Evolutionary conservation across 1,140 invertebrate species (phyloP), one percentile per base, ranked within the genome.

Genomic region (Vanessa atalanta): DNA sequence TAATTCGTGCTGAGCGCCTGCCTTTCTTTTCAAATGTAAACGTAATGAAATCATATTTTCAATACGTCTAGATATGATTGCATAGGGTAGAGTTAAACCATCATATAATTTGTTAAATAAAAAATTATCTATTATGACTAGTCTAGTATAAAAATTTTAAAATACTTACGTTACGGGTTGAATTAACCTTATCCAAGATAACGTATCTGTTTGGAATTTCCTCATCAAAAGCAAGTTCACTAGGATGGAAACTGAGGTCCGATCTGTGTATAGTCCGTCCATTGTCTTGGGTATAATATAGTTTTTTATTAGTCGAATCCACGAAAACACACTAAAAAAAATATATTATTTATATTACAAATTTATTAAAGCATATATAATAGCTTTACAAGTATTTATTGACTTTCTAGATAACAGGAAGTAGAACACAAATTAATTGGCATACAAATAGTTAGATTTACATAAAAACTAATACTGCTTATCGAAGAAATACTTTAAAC

Each of bases 251-350:
- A 15, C 88, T 85, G 20, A 98, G 83, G 55, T 94, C 85, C 1
- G 94, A 87, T 65, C 92, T 93, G 47, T 88, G 89, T 75, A 98
- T 96, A 13, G 91, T 95, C 55, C 89, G 86, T 0, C 96, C 97
- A 93, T 95, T 95, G 87, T 98, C 94, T 23, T 84, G 92, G 1
- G 97, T 97, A 43, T 96, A 95, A 84, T 96, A 98, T 11, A 98
- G 93, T 70, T 95, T 94, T 82, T 96, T 96, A 86, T 98, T 95
- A 16, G 93, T 93, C 13, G 95, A 94, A 89, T 98, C 97, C 47
- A 96, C 95, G 90, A 98, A 98, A 3, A 98, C 94, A 92, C 96
- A 97, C 97, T 98, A 12, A 61, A 61, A 61, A 37, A 43, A 61
- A 15, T 15, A 16, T 20, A 60, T n/a, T 37, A 37, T n/a, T 55